Conservation (phyloP, 1,140 invertebrate genomes). For the Drosophila tani region DNA sequence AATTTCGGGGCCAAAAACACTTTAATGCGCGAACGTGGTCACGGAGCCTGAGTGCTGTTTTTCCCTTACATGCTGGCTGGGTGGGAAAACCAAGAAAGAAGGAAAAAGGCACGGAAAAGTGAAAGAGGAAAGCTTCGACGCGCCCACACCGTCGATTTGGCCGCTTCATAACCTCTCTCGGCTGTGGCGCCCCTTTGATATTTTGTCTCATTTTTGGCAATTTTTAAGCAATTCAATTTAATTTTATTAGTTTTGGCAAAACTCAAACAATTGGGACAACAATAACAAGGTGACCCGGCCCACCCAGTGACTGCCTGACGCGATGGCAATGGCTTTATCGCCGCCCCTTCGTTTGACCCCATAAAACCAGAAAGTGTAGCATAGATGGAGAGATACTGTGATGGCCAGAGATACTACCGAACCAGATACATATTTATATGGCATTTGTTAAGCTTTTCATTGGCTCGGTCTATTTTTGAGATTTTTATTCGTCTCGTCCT, state of each 20-base stretch:
- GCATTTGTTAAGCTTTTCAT: slow-evolving; percentile 77
- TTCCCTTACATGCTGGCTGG: slow-evolving; percentile 18
- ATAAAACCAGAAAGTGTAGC: slow-evolving; percentile 64
- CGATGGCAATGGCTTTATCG: slow-evolving; percentile 4
- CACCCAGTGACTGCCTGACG: neutral
- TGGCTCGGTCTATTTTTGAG: slow-evolving; percentile 51
- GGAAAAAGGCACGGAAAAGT: neutral
- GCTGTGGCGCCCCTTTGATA: slow-evolving; percentile 64
- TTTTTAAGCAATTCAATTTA: slow-evolving; percentile 84
- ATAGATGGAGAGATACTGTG: slow-evolving; percentile 38
- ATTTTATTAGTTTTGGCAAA: slow-evolving; percentile 82
- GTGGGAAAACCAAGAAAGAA: neutral
- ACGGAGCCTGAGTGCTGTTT: slow-evolving; percentile 20
- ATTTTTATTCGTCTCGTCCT: slow-evolving; percentile 37
- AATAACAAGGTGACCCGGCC: slow-evolving; percentile 62
- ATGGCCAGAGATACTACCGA: slow-evolving; percentile 46
- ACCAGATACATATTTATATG: slow-evolving; percentile 73
- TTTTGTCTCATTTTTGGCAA: slow-evolving; percentile 81
- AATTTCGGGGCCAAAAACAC: slow-evolving; percentile 68
- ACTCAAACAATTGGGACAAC: slow-evolving; percentile 80
- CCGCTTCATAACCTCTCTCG: slow-evolving; percentile 73
- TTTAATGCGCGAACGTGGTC: slow-evolving; percentile 77
- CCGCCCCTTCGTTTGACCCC: slow-evolving; percentile 47
- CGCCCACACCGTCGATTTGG: slow-evolving; percentile 44
- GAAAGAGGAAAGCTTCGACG: slow-evolving; percentile 7